phyloP scores from a whole-genome alignment of 2,113 vertebrate genomes.

The Toxostoma redivivum region DNA sequence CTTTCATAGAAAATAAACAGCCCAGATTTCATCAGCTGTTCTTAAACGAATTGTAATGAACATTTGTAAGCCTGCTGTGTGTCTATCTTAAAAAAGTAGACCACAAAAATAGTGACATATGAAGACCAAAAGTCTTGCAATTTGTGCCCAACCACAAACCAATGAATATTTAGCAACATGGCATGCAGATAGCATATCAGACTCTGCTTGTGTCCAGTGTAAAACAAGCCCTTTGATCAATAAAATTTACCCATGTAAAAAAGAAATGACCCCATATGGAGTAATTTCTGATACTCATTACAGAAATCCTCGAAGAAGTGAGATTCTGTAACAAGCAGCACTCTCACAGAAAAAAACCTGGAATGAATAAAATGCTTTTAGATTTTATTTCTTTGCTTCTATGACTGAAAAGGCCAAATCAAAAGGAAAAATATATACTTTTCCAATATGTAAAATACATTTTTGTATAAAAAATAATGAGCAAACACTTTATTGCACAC shows the following conservation, averaged over 20 bases:
- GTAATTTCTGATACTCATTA: background rate
- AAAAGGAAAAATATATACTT: background rate
- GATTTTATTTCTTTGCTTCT: background rate
- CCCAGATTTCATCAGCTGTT: background rate
- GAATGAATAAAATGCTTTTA: background rate
- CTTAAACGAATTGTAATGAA: background rate
- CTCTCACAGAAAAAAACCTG: background rate
- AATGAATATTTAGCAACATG: background rate
- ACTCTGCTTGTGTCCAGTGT: background rate
- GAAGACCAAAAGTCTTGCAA: background rate
- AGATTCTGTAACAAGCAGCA: background rate
- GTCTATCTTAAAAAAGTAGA: background rate
- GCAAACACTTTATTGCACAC: background rate
- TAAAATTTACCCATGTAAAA: background rate
- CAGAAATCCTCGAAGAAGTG: accelerated
- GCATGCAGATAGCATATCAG: background rate
- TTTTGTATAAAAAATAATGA: background rate
- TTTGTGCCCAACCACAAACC: background rate
- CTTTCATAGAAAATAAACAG: background rate
- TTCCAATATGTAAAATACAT: background rate
- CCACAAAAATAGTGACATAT: background rate
- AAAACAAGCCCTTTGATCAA: background rate
- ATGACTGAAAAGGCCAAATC: background rate
- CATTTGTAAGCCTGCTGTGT: background rate
- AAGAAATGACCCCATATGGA: background rate